Conservation (phyloP, 2,797 vertebrate genomes). For the Selene dorsalis region DNA sequence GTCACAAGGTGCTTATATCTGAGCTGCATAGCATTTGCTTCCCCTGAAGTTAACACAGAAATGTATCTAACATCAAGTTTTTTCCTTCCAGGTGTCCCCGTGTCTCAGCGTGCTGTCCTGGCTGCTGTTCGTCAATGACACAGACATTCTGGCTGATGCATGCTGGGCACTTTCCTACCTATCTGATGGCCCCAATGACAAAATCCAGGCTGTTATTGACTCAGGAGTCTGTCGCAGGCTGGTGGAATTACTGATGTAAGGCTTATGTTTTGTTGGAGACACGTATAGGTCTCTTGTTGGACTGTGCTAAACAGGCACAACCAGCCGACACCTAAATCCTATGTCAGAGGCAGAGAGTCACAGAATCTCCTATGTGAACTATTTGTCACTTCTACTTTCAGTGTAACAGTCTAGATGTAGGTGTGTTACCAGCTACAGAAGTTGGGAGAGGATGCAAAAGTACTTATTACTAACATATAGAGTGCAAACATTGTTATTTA, state of each 20-base stretch:
- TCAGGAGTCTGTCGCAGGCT: conserved; percentile 96
- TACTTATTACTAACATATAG: background rate
- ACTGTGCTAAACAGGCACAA: background rate
- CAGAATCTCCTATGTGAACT: background rate
- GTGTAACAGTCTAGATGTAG: conserved; percentile 6
- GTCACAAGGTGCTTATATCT: conserved; percentile 32
- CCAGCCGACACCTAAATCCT: background rate
- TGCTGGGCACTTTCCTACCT: conserved; percentile 98
- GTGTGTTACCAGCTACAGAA: background rate
- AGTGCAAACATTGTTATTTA: background rate
- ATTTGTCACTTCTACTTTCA: background rate
- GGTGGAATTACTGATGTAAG: conserved; percentile 96
- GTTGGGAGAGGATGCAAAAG: background rate
- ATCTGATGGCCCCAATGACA: conserved; percentile 97
- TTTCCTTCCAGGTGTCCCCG: conserved; percentile 88
- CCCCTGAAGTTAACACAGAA: background rate
- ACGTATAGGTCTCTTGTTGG: background rate
- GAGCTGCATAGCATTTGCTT: background rate
- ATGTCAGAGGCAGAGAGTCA: background rate
- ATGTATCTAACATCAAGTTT: background rate
- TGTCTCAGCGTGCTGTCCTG: conserved; percentile 96
- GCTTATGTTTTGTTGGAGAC: conserved; percentile 23
- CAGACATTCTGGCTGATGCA: conserved; percentile 95
- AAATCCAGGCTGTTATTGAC: conserved; percentile 98
- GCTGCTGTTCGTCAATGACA: conserved; percentile 96